Conservation (phyloP, 2,797 vertebrate genomes). For the Phrynocephalus vlangalii region DNA sequence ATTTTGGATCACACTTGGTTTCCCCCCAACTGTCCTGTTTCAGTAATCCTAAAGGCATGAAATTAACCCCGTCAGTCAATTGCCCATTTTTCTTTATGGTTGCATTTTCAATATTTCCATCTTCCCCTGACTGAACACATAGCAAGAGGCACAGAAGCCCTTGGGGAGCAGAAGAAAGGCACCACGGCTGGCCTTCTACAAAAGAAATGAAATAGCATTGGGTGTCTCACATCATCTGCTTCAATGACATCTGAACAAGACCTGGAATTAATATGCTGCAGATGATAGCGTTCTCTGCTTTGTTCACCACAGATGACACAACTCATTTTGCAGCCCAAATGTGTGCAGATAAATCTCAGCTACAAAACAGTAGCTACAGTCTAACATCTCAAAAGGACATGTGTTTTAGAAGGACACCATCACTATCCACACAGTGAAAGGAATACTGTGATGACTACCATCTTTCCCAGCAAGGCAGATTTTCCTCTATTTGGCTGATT, state of each 20-base stretch:
- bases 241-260: conserved; percentile 30
- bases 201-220: conserved; percentile 35
- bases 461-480: neutral
- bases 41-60: neutral
- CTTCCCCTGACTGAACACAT: neutral
- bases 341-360: conserved; percentile 13
- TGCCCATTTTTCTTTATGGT: neutral
- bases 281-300: conserved; percentile 14
- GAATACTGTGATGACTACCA: neutral
- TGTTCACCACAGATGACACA: conserved; percentile 3
- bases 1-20: neutral
- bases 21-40: neutral
- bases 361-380: conserved; percentile 8
- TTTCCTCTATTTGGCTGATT: neutral
- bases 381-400: neutral
- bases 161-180: neutral
- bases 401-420: neutral
- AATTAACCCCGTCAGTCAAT: neutral
- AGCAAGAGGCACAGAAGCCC: conserved; percentile 18
- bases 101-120: conserved; percentile 13
- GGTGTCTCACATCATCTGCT: conserved; percentile 22
- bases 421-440: neutral
- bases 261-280: conserved; percentile 23
- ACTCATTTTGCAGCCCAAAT: neutral
- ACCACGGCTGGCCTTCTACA: neutral